Conservation (phyloP, 2,797 vertebrate genomes). For the Sebastolobus altivelis region DNA sequence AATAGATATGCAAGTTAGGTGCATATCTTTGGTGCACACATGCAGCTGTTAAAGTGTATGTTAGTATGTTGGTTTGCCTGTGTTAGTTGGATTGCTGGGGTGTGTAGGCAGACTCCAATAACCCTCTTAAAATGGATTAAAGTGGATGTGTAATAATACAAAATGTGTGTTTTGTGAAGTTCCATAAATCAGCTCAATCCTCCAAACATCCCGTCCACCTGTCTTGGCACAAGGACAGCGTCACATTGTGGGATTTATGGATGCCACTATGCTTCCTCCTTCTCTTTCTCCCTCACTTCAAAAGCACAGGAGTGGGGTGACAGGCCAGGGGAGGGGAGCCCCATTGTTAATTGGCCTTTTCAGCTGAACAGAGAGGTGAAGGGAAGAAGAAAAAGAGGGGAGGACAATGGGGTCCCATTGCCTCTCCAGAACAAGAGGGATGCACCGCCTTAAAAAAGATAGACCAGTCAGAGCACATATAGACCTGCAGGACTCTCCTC, state of each 20-base stretch:
- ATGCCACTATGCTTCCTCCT: slow-evolving; percentile 69
- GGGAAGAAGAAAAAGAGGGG: slow-evolving; percentile 80
- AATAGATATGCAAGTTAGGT: slow-evolving; percentile 26
- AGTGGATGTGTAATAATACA: not conserved
- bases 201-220: slow-evolving; percentile 51
- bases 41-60: slow-evolving; percentile 17
- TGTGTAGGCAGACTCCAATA: not conserved
- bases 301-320: slow-evolving; percentile 86
- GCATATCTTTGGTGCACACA: slow-evolving; percentile 3
- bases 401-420: slow-evolving; percentile 87
- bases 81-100: not conserved
- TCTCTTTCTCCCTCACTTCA: slow-evolving; percentile 85
- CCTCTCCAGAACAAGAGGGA: slow-evolving; percentile 79
- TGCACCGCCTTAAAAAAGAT: slow-evolving; percentile 56
- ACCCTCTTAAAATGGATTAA: not conserved
- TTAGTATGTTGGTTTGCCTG: not conserved
- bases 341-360: slow-evolving; percentile 94
- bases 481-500: slow-evolving; percentile 67
- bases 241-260: slow-evolving; percentile 54
- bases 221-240: slow-evolving; percentile 47
- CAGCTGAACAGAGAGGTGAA: slow-evolving; percentile 89
- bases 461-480: slow-evolving; percentile 61
- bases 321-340: slow-evolving; percentile 83
- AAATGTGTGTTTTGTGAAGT: not conserved
- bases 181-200: slow-evolving; percentile 1